Conservation (phyloP, 2,113 vertebrate species). For the Ciconia maguari region DNA sequence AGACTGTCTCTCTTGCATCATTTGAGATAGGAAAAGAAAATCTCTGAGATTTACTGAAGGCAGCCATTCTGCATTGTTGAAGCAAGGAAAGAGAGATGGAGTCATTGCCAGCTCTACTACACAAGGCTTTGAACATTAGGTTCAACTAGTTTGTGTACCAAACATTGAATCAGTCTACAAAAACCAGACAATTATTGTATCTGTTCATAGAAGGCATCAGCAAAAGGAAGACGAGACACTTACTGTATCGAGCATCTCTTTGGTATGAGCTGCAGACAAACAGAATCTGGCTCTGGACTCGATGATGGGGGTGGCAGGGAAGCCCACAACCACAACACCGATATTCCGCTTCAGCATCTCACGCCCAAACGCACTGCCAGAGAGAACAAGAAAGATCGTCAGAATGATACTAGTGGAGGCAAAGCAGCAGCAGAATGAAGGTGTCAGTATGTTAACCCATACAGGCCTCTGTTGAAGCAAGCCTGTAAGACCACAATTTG, state of each 20-base stretch:
- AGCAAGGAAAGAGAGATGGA: neutral
- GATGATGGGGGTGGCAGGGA: conserved; percentile 95
- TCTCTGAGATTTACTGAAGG: neutral
- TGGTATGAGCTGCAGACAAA: conserved; percentile 91
- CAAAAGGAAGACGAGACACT: conserved; percentile 61
- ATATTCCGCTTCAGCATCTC: conserved; percentile 97
- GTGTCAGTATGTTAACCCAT: neutral
- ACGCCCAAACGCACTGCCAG: conserved; percentile 88
- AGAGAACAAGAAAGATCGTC: neutral
- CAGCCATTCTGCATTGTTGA: neutral
- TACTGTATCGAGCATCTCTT: conserved; percentile 92
- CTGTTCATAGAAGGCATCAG: neutral
- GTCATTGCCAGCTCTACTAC: neutral
- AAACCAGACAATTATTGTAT: neutral
- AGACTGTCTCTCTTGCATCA: neutral
- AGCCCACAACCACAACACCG: conserved; percentile 94
- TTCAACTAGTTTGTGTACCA: neutral
- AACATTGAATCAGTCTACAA: neutral
- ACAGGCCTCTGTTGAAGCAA: neutral
- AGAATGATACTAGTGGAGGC: neutral
- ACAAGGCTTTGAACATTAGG: neutral
- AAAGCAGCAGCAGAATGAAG: neutral
- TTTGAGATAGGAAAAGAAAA: neutral
- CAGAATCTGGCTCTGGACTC: conserved; percentile 98
- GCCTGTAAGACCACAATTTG: neutral